phyloP scores from a whole-genome alignment of 1,140 invertebrate species.

The Rhyzopertha dominica region DNA sequence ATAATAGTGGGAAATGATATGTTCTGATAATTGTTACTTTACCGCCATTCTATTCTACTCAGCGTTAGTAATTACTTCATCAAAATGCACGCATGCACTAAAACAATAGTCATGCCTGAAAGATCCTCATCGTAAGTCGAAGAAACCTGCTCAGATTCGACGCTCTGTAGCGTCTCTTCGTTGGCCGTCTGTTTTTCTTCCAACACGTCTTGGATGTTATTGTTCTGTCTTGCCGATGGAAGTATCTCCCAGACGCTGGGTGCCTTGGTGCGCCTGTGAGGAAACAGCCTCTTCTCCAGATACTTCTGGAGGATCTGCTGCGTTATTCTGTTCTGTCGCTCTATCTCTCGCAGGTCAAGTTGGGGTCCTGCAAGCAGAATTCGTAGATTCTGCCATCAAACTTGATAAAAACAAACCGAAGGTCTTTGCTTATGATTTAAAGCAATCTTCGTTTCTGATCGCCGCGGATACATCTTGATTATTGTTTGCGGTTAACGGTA shows the following conservation, averaged over 20 bases:
- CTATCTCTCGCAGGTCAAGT: conserved; percentile 54
- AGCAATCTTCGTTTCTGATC: too few relatives aligned
- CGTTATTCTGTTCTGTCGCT: conserved; percentile 65
- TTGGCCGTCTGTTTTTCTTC: conserved; percentile 37
- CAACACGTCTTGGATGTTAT: conserved; percentile 37
- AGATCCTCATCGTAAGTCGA: conserved; percentile 45
- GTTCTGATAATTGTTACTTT: too few relatives aligned
- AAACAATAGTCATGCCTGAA: conserved; percentile 17
- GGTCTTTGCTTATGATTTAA: too few relatives aligned
- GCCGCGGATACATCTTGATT: too few relatives aligned
- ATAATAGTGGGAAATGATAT: too few relatives aligned
- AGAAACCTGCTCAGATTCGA: conserved; percentile 58
- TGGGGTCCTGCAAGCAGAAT: too few relatives aligned
- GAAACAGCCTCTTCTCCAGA: conserved; percentile 58
- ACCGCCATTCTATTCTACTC: too few relatives aligned
- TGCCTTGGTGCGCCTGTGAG: conserved; percentile 47
- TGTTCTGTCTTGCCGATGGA: conserved; percentile 38
- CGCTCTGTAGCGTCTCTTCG: conserved; percentile 52
- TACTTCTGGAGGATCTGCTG: conserved; percentile 65
- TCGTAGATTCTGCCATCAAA: too few relatives aligned
- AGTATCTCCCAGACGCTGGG: conserved; percentile 58
- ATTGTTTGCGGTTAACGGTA: too few relatives aligned
- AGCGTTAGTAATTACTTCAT: too few relatives aligned
- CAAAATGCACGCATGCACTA: too few relatives aligned
- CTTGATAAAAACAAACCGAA: too few relatives aligned